Conservation (phyloP, 2,797 vertebrate species). For the Tenualosa ilisha region DNA sequence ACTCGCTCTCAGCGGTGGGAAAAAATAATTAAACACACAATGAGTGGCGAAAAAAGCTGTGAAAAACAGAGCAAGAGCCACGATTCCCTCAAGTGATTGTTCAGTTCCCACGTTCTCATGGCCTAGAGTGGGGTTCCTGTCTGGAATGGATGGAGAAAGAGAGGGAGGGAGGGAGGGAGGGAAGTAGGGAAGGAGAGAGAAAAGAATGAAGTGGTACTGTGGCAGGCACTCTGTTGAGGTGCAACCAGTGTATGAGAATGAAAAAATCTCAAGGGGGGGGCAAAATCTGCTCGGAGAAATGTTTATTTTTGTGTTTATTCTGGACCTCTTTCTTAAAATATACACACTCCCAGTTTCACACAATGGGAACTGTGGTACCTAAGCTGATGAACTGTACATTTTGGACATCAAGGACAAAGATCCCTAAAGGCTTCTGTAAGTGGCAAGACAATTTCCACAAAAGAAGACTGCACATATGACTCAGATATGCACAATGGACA, state of each 20-base stretch:
- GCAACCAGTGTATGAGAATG: neutral
- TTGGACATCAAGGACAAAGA: neutral
- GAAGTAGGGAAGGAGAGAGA: neutral
- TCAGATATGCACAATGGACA: neutral
- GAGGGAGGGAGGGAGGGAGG: neutral
- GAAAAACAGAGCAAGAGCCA: constrained; percentile 9
- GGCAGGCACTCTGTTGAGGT: constrained; percentile 23
- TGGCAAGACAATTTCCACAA: neutral
- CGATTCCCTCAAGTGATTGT: constrained; percentile 22
- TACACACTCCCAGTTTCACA: neutral
- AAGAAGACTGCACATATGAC: neutral
- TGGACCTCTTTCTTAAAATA: constrained; percentile 13
- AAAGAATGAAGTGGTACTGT: neutral
- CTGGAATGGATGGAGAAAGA: neutral
- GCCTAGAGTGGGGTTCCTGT: constrained; percentile 19
- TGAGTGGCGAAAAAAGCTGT: constrained; percentile 10
- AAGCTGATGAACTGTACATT: neutral
- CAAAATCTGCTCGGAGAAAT: constrained; percentile 9
- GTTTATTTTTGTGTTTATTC: constrained; percentile 15
- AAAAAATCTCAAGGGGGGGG: constrained; percentile 17
- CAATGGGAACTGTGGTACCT: neutral
- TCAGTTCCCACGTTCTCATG: constrained; percentile 33
- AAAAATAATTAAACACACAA: constrained; percentile 25
- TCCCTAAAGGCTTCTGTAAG: neutral
- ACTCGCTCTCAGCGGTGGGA: constrained; percentile 15